These are phyloP conservation scores for Myotis planiceps DNA, from an alignment of 2,797 vertebrate genomes.

Conservation along the genomic window DNA sequence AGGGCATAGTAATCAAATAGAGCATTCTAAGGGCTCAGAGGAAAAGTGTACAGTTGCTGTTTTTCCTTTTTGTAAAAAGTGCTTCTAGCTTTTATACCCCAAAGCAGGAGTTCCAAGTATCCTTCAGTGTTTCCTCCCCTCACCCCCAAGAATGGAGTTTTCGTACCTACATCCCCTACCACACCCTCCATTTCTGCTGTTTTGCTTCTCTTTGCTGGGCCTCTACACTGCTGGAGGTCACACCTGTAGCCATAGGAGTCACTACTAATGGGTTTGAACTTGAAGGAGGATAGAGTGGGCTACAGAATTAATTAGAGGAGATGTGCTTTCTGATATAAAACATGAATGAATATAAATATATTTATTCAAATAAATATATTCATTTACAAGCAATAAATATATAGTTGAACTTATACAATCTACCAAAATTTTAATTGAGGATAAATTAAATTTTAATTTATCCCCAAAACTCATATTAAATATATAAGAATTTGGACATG, in stretches of 20 bases:
- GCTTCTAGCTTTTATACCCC: neutral
- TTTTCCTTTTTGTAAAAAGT: neutral
- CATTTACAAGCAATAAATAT: neutral
- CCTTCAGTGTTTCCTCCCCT: neutral
- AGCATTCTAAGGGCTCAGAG: neutral
- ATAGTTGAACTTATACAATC: neutral
- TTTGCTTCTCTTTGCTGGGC: neutral
- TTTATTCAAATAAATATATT: no score
- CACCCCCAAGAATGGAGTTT: no score
- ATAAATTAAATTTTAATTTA: neutral
- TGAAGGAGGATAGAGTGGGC: neutral
- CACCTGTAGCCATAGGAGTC: neutral
- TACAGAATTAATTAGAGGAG: neutral
- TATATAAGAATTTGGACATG: neutral
- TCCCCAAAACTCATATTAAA: neutral
- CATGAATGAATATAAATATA: neutral
- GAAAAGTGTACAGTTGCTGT: neutral
- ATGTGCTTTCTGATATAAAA: neutral
- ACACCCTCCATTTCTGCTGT: neutral
- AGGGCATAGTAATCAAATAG: neutral
- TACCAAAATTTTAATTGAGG: neutral
- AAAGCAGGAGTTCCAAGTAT: neutral
- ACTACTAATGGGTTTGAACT: neutral
- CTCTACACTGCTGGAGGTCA: neutral
- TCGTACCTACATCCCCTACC: accelerated